Evolutionary conservation across 1,140 invertebrate species (phyloP).

Genomic region (Cydia splendana): DNA sequence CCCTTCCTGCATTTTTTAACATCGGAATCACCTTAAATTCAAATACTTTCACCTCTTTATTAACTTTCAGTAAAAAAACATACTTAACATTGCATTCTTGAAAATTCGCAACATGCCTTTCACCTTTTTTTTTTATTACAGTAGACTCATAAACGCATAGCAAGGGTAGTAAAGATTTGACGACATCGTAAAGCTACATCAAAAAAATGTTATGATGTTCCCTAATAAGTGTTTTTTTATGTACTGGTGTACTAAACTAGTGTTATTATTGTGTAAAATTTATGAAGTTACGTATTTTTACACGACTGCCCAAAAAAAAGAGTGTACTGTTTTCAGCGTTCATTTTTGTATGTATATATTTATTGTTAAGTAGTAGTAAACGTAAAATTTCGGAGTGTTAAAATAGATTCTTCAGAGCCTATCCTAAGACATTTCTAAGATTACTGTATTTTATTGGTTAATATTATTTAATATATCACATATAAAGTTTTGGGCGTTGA

Average conservation of each 20-base stretch:
- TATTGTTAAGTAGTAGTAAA: background rate
- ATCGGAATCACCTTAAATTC: constrained; percentile 20
- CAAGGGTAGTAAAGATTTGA: constrained; percentile 27
- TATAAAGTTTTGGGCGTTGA: too few relatives aligned
- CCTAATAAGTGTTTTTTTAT: constrained; percentile 2
- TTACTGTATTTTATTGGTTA: too few relatives aligned
- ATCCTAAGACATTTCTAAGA: too few relatives aligned
- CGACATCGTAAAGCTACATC: constrained; percentile 18
- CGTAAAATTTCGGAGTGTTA: too few relatives aligned
- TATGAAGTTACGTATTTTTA: background rate
- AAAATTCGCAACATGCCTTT: constrained; percentile 24
- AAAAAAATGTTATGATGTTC: constrained; percentile 29
- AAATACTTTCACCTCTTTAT: background rate
- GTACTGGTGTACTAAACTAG: background rate
- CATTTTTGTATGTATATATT: too few relatives aligned
- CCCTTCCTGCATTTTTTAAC: constrained; percentile 9
- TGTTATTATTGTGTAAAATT: constrained; percentile 1
- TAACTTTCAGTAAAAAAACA: constrained; percentile 7
- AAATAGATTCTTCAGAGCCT: too few relatives aligned
- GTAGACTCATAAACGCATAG: constrained; percentile 13
- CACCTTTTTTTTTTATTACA: background rate
- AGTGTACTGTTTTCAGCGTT: too few relatives aligned
- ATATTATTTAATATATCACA: too few relatives aligned
- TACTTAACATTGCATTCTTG: constrained; percentile 27
- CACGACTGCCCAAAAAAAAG: too few relatives aligned